Base-by-base conservation (phyloP, 2,888 invertebrate species). In the Aelia acuminata region DNA sequence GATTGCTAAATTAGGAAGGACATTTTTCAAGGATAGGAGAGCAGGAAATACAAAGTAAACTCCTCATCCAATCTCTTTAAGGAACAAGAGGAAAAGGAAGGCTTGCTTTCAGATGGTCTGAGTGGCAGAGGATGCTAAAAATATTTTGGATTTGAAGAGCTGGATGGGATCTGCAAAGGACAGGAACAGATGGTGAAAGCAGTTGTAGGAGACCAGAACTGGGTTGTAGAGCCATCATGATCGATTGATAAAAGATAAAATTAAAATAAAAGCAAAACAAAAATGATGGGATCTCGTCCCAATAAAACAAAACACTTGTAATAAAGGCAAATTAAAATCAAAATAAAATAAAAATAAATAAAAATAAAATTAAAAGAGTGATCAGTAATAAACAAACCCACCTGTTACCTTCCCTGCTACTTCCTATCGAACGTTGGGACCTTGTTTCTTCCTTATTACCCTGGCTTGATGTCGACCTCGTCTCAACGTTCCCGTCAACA, bases 401-500 rank as follows among this genome's bases (percentile, higher is more conserved):
- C 97, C 96, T 95, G 94, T 94, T 95, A 91, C 96, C 96, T 91
- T 96, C 96, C 91, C 95, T 95, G 88, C 91, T 91, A 90, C 92
- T 92, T 50, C 91, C 91, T 87, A 92, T 91, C 43, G 96, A 96
- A 91, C 96, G 95, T 90, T 93, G 92, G 15, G 93, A 93, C 89
- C 94, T 92, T 89, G 93, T 93, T 90, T 94, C 94, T 85, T 95
- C 95, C 91, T 96, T 95, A 91, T 96, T 95, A 88, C 95, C 94
- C 92, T 91, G 91, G 89, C 96, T 96, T 92, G 97, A 96, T 90
- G 96, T 96, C 91, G 97, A 97, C 91, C 97, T 96, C 8, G 98
- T 98, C 92, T 98, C 98, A 90, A 97, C 96, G 92, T 97, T 97
- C 90, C 97, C 97, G 92, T 98, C 98, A 91, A 97, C 94, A 92